Evolutionary conservation across 1,140 invertebrate species (phyloP).

Genomic region (Hesperophylax magnus): DNA sequence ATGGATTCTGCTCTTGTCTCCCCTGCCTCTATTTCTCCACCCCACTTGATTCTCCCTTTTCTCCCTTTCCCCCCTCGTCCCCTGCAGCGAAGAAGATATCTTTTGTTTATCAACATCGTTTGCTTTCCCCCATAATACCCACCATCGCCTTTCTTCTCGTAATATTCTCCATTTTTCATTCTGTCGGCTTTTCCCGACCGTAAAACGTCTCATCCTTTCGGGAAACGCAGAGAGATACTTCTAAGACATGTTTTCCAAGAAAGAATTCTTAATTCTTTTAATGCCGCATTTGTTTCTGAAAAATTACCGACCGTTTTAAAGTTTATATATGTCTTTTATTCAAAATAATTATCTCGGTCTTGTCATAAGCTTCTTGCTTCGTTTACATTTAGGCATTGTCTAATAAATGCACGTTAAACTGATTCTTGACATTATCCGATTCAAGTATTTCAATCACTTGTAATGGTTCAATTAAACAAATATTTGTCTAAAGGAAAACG

Average conservation of each 20-base stretch:
- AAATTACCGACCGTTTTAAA: background rate
- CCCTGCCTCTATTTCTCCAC: background rate
- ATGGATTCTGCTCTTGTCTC: background rate
- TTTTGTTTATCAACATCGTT: constrained; percentile 38
- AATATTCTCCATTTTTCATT: constrained; percentile 27
- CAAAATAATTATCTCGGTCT: too few relatives aligned
- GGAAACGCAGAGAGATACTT: background rate
- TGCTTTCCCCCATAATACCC: constrained; percentile 1
- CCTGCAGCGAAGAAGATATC: background rate
- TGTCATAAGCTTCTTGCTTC: too few relatives aligned
- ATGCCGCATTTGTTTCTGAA: constrained; percentile 31
- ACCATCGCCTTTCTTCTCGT: constrained; percentile 8
- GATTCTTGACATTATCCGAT: too few relatives aligned
- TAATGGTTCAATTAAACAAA: too few relatives aligned
- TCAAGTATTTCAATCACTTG: too few relatives aligned
- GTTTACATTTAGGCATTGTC: too few relatives aligned
- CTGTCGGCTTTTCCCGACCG: constrained; percentile 14
- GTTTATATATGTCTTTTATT: too few relatives aligned
- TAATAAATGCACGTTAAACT: too few relatives aligned
- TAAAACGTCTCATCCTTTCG: constrained; percentile 2
- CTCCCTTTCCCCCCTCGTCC: background rate
- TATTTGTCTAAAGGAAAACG: too few relatives aligned
- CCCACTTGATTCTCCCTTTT: background rate
- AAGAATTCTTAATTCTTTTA: constrained; percentile 29
- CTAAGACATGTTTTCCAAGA: background rate